Base-by-base conservation (phyloP, 1,140 invertebrate genomes). In the Diorhabda sublineata region DNA sequence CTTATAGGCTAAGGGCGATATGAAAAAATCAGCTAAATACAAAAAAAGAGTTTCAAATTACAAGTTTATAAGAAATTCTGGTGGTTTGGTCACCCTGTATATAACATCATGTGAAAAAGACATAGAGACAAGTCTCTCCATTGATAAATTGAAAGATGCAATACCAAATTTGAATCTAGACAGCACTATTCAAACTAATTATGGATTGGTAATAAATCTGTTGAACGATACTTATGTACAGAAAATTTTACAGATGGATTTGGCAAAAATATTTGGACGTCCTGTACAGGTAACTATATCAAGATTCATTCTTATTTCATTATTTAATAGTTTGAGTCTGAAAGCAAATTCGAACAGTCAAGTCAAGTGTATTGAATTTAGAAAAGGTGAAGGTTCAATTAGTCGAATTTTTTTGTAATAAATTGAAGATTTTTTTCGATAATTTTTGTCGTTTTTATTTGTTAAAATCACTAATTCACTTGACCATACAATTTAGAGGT, bases 61-160 rank as follows among this genome's bases (percentile, higher is more conserved):
- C 7, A 63, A 63, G 45, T 42, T 4, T 26, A 9, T 3, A 6
- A 58, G 42, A 65, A 65, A 65, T 58, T 58, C 64, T 52, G 42
- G n/a, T 60, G 57, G 43, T 44, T 60, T 9, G 7, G 42, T 67
- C 4, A 42, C 65, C 7, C 42, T 67, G 4, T 67, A 67, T 45
- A 58, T 67, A 47, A 67, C 65, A 59, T 67, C 65, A 11, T 67
- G 57, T 45, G 65, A 67, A 60, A 59, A 67, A 44, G 47, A 43
- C 0, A 57, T 66, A 8, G 47, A 52, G 47, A 11, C 65, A 7
- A 59, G 26, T 5, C 26, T 67, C 2, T 9, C 42, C 3, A 26
- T 45, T 59, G 57, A 59, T 7, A 43, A 60, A 59, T 52, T 67
- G 42, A 67, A 67, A 60, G 42, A 11, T 44, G 65, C 58, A 26